Evolutionary conservation across 2,113 vertebrate species (phyloP), one percentile per base, ranked within the genome.

Genomic region (Corythornis cristatus): DNA sequence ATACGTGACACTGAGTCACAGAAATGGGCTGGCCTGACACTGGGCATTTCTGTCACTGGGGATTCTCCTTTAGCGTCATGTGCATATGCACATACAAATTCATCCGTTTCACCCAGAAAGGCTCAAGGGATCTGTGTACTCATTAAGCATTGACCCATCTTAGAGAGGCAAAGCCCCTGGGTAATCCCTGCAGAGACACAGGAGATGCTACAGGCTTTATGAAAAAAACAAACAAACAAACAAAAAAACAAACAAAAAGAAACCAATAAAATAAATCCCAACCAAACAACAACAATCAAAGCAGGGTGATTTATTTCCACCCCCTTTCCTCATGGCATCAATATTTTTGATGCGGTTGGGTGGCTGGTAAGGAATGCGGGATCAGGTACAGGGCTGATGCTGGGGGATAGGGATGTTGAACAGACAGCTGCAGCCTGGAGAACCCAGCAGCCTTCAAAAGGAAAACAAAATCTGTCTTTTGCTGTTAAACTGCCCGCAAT

Each of bases 361-460:
- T n/a, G 65, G 1, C 19, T 5, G 51, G 20, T 45, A 8, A 61
- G 45, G 72, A 45, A 37, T 0, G 0, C 16, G 5, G 79, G 70
- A 82, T 64, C 33, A 20, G 73, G 16, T 46, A 40, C 11, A 5
- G 54, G 20, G 45, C 58, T 83, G 45, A 21, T 1, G 0, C 11
- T 53, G 68, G 70, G 73, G 42, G 20, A 25, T 25, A 8, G 76
- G 70, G 60, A 42, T 68, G 77, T 81, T 0, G 0, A 81, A 62
- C 40, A 78, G 70, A 72, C 57, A 88, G 79, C 83, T 88, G 79
- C 76, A 74, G 80, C 51, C 54, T 82, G 33, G 72, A 21, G 45
- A 93, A 42, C 3, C 13, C 1, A 0, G n/a, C 35, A 2, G 0
- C 71, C 29, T 85, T 43, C 0, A 0, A 54, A 51, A 54, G 37